phyloP scores from a whole-genome alignment of 2,797 vertebrate species.

The Pelodytes ibericus region DNA sequence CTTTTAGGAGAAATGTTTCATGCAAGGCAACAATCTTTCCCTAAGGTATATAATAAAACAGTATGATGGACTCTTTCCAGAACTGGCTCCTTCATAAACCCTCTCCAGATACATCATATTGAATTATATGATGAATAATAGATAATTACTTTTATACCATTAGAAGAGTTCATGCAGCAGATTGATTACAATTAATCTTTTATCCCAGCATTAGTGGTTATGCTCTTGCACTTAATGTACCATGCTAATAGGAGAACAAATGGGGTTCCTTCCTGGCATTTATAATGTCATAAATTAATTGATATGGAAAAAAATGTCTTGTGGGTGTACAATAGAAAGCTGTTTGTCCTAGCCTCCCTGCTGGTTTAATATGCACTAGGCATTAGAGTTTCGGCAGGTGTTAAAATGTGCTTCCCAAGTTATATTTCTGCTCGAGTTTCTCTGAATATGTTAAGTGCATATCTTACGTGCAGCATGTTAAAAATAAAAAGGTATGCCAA shows the following conservation, averaged over 20 bases:
- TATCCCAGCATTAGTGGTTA: constrained; percentile 49
- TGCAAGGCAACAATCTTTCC: background rate
- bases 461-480: background rate
- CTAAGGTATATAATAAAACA: background rate
- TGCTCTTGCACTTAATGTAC: constrained; percentile 49
- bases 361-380: constrained; percentile 16
- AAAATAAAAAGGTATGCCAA: background rate
- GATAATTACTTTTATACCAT: constrained; percentile 51
- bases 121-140: constrained; percentile 50
- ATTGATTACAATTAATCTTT: constrained; percentile 50
- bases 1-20: background rate
- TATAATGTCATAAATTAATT: constrained; percentile 46
- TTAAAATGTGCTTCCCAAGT: background rate
- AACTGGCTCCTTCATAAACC: constrained; percentile 23
- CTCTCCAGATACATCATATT: constrained; percentile 33
- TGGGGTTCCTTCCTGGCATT: constrained; percentile 46
- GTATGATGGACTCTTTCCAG: background rate
- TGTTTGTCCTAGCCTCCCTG: constrained; percentile 2
- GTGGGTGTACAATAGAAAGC: constrained; percentile 4
- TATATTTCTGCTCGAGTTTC: background rate
- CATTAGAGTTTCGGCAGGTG: constrained; percentile 16
- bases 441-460: background rate
- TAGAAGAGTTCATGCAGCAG: constrained; percentile 25
- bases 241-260: constrained; percentile 45
- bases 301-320: constrained; percentile 16